These are phyloP conservation scores for Tragopan temminckii DNA, from an alignment of 2,797 vertebrate genomes.

Conservation along the genomic window DNA sequence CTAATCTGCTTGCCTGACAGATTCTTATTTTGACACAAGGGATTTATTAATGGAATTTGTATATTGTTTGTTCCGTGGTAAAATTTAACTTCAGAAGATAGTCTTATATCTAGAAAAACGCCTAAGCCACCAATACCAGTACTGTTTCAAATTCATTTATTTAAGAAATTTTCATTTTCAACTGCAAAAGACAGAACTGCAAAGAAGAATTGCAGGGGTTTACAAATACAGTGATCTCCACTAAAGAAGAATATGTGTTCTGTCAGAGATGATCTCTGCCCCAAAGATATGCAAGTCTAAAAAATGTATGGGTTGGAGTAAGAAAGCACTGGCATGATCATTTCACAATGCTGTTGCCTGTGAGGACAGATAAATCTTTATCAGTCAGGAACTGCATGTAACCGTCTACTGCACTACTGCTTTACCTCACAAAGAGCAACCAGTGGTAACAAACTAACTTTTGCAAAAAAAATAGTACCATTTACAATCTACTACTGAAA, in stretches of 20 bases:
- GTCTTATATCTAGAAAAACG: background rate
- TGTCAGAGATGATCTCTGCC: background rate
- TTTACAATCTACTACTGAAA: background rate
- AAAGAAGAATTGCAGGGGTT: background rate
- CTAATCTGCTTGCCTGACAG: background rate
- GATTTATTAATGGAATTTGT: background rate
- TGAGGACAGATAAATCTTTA: background rate
- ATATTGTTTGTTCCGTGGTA: background rate
- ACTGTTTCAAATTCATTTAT: background rate
- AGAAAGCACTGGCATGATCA: background rate
- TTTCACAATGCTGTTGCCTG: background rate
- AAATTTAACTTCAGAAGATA: background rate
- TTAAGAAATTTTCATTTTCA: background rate
- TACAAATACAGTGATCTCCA: background rate
- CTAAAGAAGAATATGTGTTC: background rate
- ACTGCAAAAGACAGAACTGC: background rate
- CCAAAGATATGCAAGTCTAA: background rate
- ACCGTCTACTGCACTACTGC: background rate
- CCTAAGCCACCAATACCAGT: background rate
- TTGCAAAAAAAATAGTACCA: background rate
- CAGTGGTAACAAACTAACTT: background rate
- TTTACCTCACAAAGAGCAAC: background rate
- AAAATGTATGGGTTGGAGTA: background rate
- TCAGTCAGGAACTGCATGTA: background rate
- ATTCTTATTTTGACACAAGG: background rate